phyloP scores from a whole-genome alignment of 1,140 invertebrate genomes.

The Wiebesia pumilae region DNA sequence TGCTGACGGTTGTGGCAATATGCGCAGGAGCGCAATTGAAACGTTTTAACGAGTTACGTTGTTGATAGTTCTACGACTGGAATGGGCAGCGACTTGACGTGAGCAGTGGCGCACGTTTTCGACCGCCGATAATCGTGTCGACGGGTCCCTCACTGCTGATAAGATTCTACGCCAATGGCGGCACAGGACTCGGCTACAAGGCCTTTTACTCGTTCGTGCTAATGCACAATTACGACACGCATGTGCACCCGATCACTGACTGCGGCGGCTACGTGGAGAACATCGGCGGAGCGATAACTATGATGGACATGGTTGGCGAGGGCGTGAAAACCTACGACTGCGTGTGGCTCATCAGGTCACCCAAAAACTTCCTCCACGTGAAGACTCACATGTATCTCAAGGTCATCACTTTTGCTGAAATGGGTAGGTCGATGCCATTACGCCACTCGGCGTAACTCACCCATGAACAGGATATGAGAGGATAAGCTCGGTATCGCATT shows the following conservation, averaged over 20 bases:
- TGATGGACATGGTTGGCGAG: slow-evolving; percentile 84
- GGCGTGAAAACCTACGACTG: slow-evolving; percentile 81
- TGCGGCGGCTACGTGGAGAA: slow-evolving; percentile 85
- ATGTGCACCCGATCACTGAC: slow-evolving; percentile 79
- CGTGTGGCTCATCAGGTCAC: slow-evolving; percentile 83
- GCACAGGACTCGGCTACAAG: slow-evolving; percentile 81
- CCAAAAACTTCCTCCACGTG: slow-evolving; percentile 79
- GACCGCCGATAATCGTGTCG: slow-evolving; percentile 81
- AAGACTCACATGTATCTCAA: slow-evolving; percentile 83
- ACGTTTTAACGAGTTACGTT: neutral
- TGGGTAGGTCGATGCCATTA: slow-evolving; percentile 74
- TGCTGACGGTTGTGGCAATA: too few species aligned
- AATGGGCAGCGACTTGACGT: slow-evolving; percentile 81
- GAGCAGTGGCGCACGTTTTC: slow-evolving; percentile 80
- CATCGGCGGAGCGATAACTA: slow-evolving; percentile 84
- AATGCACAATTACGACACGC: slow-evolving; percentile 73
- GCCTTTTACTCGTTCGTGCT: slow-evolving; percentile 81
- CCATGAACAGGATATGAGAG: too few species aligned
- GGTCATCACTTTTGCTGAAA: slow-evolving; percentile 79
- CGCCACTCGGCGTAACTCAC: too few species aligned
- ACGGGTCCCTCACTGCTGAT: slow-evolving; percentile 80
- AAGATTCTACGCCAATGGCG: slow-evolving; percentile 84
- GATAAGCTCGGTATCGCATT: too few species aligned
- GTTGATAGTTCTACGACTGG: slow-evolving; percentile 80
- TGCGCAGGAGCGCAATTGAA: neutral